A percentile compares a stretch with the other conserved stretches of the same genome.
Evolutionary conservation across 2,888 invertebrate species (phyloP).

Genomic region (Amphipyra berbera): DNA sequence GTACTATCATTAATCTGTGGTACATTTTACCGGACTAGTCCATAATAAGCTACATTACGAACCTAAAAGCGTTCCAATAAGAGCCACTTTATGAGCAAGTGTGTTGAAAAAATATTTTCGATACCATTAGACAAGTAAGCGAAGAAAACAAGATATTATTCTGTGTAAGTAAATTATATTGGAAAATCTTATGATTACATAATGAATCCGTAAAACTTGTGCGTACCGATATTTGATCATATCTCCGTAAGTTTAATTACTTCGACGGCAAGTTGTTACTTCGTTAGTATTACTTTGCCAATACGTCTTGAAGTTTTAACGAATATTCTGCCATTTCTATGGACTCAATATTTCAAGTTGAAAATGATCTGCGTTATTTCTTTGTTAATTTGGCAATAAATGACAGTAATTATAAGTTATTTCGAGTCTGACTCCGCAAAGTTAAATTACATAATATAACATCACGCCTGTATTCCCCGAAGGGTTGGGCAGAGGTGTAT

Average conservation of each 20-base stretch:
- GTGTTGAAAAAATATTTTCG: too few species aligned
- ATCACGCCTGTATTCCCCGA: too few species aligned
- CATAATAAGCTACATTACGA: too few species aligned
- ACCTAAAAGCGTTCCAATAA: too few species aligned
- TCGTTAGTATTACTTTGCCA: conserved; percentile 37
- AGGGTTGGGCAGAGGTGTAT: too few species aligned
- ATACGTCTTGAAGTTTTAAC: conserved; percentile 36
- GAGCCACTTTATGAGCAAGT: too few species aligned
- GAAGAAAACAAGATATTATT: too few species aligned
- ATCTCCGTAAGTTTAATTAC: conserved; percentile 46
- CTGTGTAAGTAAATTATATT: neutral
- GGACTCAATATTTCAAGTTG: neutral
- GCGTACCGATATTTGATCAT: conserved; percentile 37
- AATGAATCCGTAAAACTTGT: conserved; percentile 37
- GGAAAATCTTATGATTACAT: conserved; percentile 17
- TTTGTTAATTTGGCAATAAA: neutral
- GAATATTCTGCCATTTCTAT: conserved; percentile 21
- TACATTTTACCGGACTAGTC: too few species aligned
- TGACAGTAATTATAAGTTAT: neutral
- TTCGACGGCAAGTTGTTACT: conserved; percentile 39
- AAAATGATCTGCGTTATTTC: neutral
- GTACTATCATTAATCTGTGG: too few species aligned
- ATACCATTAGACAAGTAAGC: too few species aligned
- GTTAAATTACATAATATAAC: too few species aligned
- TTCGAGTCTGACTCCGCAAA: too few species aligned